Evolutionary conservation across 1,140 invertebrate species (phyloP), one percentile per base, ranked within the genome.

Genomic region (Ceratina japonica): DNA sequence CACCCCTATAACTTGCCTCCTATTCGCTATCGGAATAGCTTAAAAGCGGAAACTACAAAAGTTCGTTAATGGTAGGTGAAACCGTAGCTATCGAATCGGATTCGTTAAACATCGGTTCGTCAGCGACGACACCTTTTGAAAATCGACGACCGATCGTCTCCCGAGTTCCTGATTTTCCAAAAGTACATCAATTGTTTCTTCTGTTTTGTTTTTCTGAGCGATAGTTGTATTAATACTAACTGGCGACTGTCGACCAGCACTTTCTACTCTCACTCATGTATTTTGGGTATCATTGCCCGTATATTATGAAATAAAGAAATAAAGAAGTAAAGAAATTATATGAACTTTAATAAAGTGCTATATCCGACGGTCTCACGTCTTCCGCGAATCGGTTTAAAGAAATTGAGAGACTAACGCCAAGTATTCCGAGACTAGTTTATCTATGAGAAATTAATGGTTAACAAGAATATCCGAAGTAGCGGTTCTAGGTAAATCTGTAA

Each of bases 1-100:
- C 24, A 16, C 27, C 61, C 49, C 71, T 51, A 31, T 51, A 76
- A 79, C 61, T 52, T 80, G 49, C 8, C 0, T 51, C 22, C 31
- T 65, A 54, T 75, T 61, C 54, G 49, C 73, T 84, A 81, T 81
- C 78, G 73, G 59, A 81, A 81, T 58, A 59, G 82, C 73, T 84
- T 78, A 20, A 76, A 80, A 84, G 69, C 72, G 37, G 73, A 54
- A 63, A 77, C 64, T 84, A 74, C 79, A 84, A 85, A 85, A 84
- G 79, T 84, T 83, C 61, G 68, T 70, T 85, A 81, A 85, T 78
- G 79, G 82, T 49, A 78, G 74, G 70, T 69, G 69, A 84, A 81
- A 71, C n/a, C 31, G 27, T 69, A n/a, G 27, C 58, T 54, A 61
- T 77, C 49, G 44, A 61, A 20, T 44, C 44, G 22, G 20, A 75